Conservation (phyloP, 2,797 vertebrate genomes). For the Menidia menidia region DNA sequence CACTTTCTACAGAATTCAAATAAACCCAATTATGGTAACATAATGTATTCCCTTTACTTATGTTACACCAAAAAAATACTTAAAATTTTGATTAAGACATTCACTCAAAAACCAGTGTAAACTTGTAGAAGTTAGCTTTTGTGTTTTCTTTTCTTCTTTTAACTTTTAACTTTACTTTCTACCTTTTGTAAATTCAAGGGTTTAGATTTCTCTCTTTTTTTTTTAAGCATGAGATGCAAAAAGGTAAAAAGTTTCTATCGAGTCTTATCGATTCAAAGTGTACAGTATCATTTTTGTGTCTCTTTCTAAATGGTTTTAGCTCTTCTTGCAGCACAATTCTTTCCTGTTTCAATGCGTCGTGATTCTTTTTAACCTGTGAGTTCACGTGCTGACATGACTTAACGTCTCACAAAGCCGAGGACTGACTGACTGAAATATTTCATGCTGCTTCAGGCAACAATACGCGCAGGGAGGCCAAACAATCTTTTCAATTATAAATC, state of each 20-base stretch:
- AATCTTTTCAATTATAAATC: slow-evolving; percentile 52
- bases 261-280: not conserved
- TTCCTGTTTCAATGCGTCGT: not conserved
- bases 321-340: not conserved
- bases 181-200: too few relatives aligned
- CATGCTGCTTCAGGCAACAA: slow-evolving; percentile 52
- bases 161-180: too few relatives aligned
- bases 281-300: not conserved
- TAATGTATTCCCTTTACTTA: too few relatives aligned
- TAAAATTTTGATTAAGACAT: too few relatives aligned
- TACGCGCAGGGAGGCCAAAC: slow-evolving; percentile 38
- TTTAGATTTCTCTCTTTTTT: too few relatives aligned
- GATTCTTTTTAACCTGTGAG: not conserved
- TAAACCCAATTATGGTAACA: not conserved
- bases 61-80: too few relatives aligned
- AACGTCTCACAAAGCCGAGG: slow-evolving; percentile 30
- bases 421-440: slow-evolving; percentile 46
- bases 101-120: too few relatives aligned
- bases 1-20: not conserved
- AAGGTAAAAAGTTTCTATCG: not conserved
- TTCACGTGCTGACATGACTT: slow-evolving; percentile 26
- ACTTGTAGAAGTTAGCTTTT: too few relatives aligned
- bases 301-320: not conserved
- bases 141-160: too few relatives aligned
- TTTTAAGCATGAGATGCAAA: too few relatives aligned